phyloP scores from a whole-genome alignment of 2,113 vertebrate genomes.

The Sebastes schlegelii region DNA sequence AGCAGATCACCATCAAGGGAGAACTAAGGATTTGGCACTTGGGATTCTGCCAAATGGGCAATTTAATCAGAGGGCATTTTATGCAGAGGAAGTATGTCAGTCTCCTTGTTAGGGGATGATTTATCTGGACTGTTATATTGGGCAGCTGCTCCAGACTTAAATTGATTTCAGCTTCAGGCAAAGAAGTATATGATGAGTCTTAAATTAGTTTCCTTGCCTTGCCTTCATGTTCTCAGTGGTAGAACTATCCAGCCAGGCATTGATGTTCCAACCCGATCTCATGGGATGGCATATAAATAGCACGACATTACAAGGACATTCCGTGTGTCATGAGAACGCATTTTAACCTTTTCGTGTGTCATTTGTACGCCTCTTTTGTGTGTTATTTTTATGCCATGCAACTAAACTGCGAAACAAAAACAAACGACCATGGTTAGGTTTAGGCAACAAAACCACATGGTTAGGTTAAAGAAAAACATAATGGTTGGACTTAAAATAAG shows the following conservation, averaged over 20 bases:
- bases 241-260: background rate
- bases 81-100: conserved; percentile 73
- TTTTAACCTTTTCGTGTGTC: too few species aligned
- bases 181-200: conserved; percentile 48
- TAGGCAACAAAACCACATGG: too few species aligned
- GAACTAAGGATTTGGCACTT: conserved; percentile 65
- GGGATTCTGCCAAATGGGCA: conserved; percentile 80
- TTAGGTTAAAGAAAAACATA: too few species aligned
- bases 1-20: conserved; percentile 65
- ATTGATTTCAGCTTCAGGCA: conserved; percentile 51
- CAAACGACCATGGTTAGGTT: too few species aligned
- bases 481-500: too few species aligned
- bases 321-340: too few species aligned
- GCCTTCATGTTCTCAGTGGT: background rate
- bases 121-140: conserved; percentile 68
- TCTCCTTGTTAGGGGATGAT: conserved; percentile 72
- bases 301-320: too few species aligned
- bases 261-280: too few species aligned
- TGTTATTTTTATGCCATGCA: too few species aligned
- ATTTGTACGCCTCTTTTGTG: too few species aligned
- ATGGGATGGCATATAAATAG: too few species aligned
- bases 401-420: too few species aligned
- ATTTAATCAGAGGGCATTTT: conserved; percentile 82
- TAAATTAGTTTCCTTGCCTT: conserved; percentile 40
- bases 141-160: conserved; percentile 42